These are phyloP conservation scores for Styela plicata DNA, from an alignment of 23 tunicate species.

Conservation along the genomic window DNA sequence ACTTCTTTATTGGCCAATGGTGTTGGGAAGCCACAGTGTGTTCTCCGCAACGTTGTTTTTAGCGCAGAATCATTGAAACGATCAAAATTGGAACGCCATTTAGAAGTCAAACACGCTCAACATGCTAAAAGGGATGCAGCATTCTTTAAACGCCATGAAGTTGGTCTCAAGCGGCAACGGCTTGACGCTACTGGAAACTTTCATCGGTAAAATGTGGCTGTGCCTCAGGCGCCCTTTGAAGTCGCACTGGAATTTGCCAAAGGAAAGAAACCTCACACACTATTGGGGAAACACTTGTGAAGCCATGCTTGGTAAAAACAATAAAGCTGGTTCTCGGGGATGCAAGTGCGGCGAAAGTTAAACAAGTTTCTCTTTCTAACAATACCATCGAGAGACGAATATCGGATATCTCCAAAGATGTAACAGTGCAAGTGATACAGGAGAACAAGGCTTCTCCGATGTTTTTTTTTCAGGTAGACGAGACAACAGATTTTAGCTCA, in stretches of 20 bases:
- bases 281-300: constrained; percentile 58
- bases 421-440: constrained; percentile 55
- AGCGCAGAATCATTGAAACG: constrained; percentile 61
- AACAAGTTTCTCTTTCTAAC: constrained; percentile 50
- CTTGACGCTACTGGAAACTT: constrained; percentile 53
- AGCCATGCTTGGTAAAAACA: constrained; percentile 67
- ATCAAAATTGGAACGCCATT: constrained; percentile 41
- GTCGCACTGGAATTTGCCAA: constrained; percentile 57
- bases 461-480: constrained; percentile 69
- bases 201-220: constrained; percentile 24
- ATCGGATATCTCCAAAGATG: constrained; percentile 49
- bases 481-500: constrained; percentile 53
- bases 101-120: constrained; percentile 8
- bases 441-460: constrained; percentile 53
- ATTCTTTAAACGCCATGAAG: constrained; percentile 39
- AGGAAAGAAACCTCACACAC: constrained; percentile 41
- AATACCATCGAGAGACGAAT: constrained; percentile 47
- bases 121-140: constrained; percentile 29
- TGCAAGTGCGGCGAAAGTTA: constrained; percentile 43
- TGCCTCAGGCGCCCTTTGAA: constrained; percentile 52
- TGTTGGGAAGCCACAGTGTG: constrained; percentile 65
- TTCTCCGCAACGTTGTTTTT: constrained; percentile 51
- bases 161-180: constrained; percentile 55
- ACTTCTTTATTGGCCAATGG: constrained; percentile 42
- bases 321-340: constrained; percentile 51